Evolutionary conservation across 2,888 invertebrate species (phyloP).

Genomic region (Petrolisthes manimaculis): DNA sequence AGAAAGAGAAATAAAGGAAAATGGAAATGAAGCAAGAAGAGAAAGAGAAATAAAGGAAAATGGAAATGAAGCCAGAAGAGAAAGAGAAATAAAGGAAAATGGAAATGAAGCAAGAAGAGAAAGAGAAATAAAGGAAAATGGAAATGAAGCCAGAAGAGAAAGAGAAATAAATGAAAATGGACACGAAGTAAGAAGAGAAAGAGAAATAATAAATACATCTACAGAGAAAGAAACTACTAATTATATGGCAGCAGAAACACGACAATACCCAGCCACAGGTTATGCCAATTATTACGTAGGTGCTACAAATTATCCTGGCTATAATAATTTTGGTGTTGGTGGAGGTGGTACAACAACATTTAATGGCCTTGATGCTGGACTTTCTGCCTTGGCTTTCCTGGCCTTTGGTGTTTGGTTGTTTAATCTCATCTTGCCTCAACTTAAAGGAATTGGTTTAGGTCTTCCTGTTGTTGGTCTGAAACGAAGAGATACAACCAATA

Average conservation of each 20-base stretch:
- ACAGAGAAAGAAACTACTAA: not conserved
- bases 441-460: conserved; percentile 29
- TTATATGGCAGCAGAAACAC: not conserved
- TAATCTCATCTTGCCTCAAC: conserved; percentile 43
- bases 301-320: conserved; percentile 17
- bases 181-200: not conserved
- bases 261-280: not conserved
- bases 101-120: no score
- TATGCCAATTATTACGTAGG: conserved; percentile 23
- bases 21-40: no score
- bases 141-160: not conserved
- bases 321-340: not conserved
- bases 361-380: conserved; percentile 45
- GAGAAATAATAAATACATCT: not conserved
- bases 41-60: no score
- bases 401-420: conserved; percentile 57
- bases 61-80: no score
- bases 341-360: not conserved
- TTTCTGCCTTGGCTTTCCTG: conserved; percentile 50
- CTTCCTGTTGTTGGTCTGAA: not conserved
- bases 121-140: not conserved
- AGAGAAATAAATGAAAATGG: not conserved
- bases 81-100: no score
- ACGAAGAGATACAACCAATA: not conserved
- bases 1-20: not conserved